These are phyloP conservation scores for Mellivora capensis DNA, from an alignment of 2,113 vertebrate genomes.

Conservation along the genomic window DNA sequence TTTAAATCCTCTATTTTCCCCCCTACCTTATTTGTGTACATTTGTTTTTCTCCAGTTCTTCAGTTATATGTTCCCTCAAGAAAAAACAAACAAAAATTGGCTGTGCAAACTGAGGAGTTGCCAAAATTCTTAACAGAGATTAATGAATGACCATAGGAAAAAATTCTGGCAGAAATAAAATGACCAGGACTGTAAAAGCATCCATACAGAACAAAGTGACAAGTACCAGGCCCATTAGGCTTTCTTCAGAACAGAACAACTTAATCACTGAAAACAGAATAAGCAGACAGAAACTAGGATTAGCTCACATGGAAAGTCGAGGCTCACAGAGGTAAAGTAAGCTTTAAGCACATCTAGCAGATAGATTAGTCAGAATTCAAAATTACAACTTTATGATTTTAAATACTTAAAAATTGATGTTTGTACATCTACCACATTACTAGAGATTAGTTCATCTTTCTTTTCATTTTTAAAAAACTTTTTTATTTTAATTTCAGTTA, in stretches of 20 bases:
- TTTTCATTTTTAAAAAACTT: not conserved
- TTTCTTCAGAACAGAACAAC: not conserved
- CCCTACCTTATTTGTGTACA: not conserved
- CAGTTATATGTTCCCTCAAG: not conserved
- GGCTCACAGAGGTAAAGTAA: not conserved
- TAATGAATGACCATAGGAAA: not conserved
- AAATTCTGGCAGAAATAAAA: not conserved
- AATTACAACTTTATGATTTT: not conserved
- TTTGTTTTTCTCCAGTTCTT: not conserved
- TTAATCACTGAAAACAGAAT: not conserved
- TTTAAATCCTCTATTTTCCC: not conserved
- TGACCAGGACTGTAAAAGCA: not conserved
- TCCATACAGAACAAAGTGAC: not conserved
- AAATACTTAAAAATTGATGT: not conserved
- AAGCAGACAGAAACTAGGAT: not conserved
- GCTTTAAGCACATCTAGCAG: not conserved
- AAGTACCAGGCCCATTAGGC: not conserved
- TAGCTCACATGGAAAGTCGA: not conserved
- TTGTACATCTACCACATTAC: not conserved
- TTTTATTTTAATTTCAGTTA: not conserved
- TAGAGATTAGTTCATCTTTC: not conserved
- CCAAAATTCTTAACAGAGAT: not conserved
- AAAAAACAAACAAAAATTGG: not conserved
- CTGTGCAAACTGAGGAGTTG: not conserved
- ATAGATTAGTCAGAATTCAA: not conserved